phyloP scores from a whole-genome alignment of 2,888 invertebrate genomes.

The Thera obeliscata region DNA sequence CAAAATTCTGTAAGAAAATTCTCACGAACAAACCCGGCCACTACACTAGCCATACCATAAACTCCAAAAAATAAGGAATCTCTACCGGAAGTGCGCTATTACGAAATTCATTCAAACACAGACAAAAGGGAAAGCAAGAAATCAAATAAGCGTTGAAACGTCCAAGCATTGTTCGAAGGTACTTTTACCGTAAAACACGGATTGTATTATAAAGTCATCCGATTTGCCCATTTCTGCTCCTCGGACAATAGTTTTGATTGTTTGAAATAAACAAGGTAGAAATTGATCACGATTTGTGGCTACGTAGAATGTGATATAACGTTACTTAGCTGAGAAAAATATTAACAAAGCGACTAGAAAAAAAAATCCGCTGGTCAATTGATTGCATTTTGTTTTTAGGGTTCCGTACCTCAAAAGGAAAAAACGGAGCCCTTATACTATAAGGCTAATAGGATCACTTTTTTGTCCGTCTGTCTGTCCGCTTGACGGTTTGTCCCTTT shows the following conservation, averaged over 20 bases:
- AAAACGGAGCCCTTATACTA: too few relatives aligned
- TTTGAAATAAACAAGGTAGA: slow-evolving; percentile 61
- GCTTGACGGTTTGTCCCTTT: too few relatives aligned
- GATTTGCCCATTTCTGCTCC: slow-evolving; percentile 55
- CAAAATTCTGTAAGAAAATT: neutral
- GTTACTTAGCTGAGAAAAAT: neutral
- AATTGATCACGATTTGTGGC: slow-evolving; percentile 53
- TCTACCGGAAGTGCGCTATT: slow-evolving; percentile 51
- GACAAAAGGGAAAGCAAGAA: slow-evolving; percentile 73
- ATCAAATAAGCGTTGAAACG: slow-evolving; percentile 60
- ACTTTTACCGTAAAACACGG: slow-evolving; percentile 69
- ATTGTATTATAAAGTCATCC: slow-evolving; percentile 63
- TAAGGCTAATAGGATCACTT: too few relatives aligned
- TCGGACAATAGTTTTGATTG: slow-evolving; percentile 70
- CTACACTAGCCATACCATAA: slow-evolving; percentile 21
- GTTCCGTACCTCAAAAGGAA: too few relatives aligned
- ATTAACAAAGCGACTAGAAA: neutral
- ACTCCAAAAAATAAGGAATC: slow-evolving; percentile 45
- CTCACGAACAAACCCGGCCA: neutral
- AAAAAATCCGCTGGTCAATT: too few relatives aligned
- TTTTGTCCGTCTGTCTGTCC: too few relatives aligned
- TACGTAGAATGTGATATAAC: neutral
- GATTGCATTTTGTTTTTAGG: neutral
- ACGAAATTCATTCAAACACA: slow-evolving; percentile 58
- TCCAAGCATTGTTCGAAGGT: slow-evolving; percentile 66